Percentiles rank a stretch among this genome's conserved stretches.
These are phyloP conservation scores for Nothocercus nigrocapillus DNA, from an alignment of 2,113 vertebrate genomes.

Conservation along the genomic window DNA sequence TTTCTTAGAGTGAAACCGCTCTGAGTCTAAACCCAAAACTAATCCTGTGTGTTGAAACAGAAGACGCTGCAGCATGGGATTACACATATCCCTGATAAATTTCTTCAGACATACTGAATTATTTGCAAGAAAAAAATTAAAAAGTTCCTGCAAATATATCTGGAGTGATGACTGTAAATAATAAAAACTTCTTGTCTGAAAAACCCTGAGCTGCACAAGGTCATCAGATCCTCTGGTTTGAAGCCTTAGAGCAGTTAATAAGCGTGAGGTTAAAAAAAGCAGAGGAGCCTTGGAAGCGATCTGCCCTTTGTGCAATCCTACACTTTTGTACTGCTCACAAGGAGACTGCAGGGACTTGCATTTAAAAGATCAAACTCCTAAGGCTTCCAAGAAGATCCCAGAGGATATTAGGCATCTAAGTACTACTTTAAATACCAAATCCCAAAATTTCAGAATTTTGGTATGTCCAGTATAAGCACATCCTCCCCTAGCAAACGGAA, in stretches of 20 bases:
- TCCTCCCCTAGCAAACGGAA: no score
- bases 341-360: background rate
- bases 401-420: no score
- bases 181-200: background rate
- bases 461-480: no score
- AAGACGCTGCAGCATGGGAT: background rate
- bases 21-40: background rate
- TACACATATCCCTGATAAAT: background rate
- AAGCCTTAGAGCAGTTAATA: background rate
- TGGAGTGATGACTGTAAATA: background rate
- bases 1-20: background rate
- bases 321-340: background rate
- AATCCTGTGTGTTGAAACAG: no score
- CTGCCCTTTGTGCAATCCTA: background rate
- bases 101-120: background rate
- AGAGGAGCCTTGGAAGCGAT: background rate
- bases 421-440: no score
- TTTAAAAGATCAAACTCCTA: background rate
- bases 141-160: background rate
- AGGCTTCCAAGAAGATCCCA: no score
- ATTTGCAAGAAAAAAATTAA: background rate
- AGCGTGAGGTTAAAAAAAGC: background rate
- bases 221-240: background rate
- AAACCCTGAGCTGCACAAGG: background rate
- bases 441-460: no score